Evolutionary conservation across 2,113 vertebrate species (phyloP), one percentile per base, ranked within the genome.

Genomic region (Cettia cetti): DNA sequence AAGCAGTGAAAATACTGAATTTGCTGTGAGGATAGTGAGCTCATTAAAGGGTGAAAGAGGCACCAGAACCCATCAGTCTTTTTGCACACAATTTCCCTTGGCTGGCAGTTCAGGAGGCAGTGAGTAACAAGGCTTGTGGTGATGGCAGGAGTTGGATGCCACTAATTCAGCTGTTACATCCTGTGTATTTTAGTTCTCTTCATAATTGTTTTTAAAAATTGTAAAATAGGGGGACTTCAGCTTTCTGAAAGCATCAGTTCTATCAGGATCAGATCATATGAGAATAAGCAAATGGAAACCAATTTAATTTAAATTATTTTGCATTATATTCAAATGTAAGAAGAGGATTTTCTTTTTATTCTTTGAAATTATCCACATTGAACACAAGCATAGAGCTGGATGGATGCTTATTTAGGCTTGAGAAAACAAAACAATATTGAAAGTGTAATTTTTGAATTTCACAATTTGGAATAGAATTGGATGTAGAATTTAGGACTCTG

Each of bases 241-340:
- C 65, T 87, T 91, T 75, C 28, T 57, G 54, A 76, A 85, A 72
- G n/a, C 22, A 37, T 4, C 72, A 79, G 28, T 82, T 88, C 90
- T 53, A 82, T 45, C 57, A 57, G 53, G 28, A 10, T 39, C 1
- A 0, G 40, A 10, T 90, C 44, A 2, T 26, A 7, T 6, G 31
- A 88, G 93, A 61, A 85, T 63, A 82, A 85, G 45, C 33, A 89
- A 91, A 56, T 56, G 44, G 31, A 52, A 89, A 66, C 21, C 33
- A 54, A 78, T 87, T 93, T 40, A 79, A 70, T 91, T 94, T 66
- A 37, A 61, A 90, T 86, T 31, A 28, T 40, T 95, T 96, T 92
- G 63, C 75, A 59, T 87, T 53, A 24, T 45, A 78, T 66, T 82
- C 35, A 45, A 53, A 83, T 65, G 31, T 13, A 37, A 89, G 49